phyloP scores from a whole-genome alignment of 2,113 vertebrate species.

The Puntigrus tetrazona region DNA sequence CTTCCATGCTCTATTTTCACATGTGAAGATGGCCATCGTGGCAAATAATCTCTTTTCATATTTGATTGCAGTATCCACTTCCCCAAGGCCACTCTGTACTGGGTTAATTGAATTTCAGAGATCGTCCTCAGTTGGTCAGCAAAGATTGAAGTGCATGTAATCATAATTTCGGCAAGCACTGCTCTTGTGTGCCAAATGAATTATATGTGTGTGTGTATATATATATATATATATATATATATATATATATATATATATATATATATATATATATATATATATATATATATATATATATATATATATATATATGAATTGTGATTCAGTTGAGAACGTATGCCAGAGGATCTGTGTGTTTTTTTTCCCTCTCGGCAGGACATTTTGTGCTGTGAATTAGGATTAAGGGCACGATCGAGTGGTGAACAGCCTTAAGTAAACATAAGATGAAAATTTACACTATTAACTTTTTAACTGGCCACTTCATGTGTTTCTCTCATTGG shows the following conservation, averaged over 20 bases:
- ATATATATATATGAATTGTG: neutral
- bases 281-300: too few relatives aligned
- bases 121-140: slow-evolving; percentile 10
- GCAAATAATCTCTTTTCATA: slow-evolving; percentile 35
- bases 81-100: slow-evolving; percentile 29
- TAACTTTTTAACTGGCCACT: neutral
- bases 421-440: neutral
- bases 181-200: neutral
- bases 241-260: too few relatives aligned
- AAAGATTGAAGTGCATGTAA: slow-evolving; percentile 30
- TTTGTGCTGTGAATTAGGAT: neutral
- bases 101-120: slow-evolving; percentile 46
- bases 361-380: neutral
- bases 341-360: neutral
- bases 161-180: slow-evolving; percentile 14
- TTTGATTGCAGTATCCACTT: slow-evolving; percentile 40
- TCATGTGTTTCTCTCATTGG: neutral
- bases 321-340: neutral
- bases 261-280: too few relatives aligned
- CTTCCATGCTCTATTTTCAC: slow-evolving; percentile 17
- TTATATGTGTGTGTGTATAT: too few relatives aligned
- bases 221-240: too few relatives aligned
- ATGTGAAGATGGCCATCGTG: slow-evolving; percentile 17
- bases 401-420: neutral
- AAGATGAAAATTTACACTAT: neutral